Evolutionary conservation across 2,113 vertebrate genomes (phyloP).

Genomic region (Aythya baeri): DNA sequence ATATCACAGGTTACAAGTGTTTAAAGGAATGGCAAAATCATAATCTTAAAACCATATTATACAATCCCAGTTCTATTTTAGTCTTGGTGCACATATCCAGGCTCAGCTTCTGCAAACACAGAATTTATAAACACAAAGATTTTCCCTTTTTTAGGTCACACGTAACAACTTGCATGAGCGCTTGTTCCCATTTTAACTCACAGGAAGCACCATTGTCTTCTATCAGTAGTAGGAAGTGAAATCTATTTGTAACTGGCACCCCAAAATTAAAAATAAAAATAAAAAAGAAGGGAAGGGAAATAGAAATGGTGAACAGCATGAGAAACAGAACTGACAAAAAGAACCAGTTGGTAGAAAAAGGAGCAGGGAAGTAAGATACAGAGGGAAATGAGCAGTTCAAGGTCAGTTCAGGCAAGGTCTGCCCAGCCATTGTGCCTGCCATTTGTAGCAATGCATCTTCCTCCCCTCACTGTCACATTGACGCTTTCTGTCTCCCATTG

Average conservation of each 20-base stretch:
- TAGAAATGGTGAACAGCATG: background rate
- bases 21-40: background rate
- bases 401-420: background rate
- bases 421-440: background rate
- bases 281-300: background rate
- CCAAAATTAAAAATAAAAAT: background rate
- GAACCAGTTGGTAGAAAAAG: background rate
- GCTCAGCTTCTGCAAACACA: background rate
- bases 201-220: background rate
- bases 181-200: background rate
- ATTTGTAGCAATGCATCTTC: rapidly evolving
- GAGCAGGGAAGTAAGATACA: background rate
- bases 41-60: background rate
- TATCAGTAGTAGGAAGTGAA: background rate
- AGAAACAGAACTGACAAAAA: background rate
- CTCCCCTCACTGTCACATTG: background rate
- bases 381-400: background rate
- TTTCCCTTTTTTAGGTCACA: background rate
- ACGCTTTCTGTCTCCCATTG: background rate
- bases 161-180: background rate
- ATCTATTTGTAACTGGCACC: background rate
- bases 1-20: background rate
- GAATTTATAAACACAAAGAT: background rate
- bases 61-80: background rate
- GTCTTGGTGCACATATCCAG: background rate